Evolutionary conservation across 1,140 invertebrate species (phyloP).

Genomic region (Drosophila bipectinata): DNA sequence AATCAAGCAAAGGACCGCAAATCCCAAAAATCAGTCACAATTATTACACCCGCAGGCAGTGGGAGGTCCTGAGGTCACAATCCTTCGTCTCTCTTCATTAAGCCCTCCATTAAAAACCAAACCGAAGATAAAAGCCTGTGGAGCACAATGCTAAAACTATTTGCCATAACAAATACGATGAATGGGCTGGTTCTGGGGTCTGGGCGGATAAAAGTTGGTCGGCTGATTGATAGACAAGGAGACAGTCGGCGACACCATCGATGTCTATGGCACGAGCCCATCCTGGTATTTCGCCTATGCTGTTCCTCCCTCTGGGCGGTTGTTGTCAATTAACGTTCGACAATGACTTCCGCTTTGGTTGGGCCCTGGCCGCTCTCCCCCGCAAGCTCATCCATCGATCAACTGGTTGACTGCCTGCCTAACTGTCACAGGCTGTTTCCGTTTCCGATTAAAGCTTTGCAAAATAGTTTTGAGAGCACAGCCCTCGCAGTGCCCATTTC

Average conservation of each 20-base stretch:
- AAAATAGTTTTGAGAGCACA: conserved; percentile 72
- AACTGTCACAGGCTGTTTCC: conserved; percentile 76
- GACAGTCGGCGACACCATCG: conserved; percentile 71
- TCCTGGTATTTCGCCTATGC: conserved; percentile 33
- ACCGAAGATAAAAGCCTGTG: conserved; percentile 19
- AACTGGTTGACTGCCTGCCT: conserved; percentile 72
- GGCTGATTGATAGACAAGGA: conserved; percentile 75
- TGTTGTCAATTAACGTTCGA: conserved; percentile 82
- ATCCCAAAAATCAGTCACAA: conserved; percentile 69
- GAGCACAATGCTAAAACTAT: conserved; percentile 77
- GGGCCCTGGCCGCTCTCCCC: conserved; percentile 29
- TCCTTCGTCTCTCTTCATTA: conserved; percentile 54
- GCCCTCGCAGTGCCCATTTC: conserved; percentile 1
- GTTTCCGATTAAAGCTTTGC: conserved; percentile 78
- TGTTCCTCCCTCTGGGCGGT: conserved; percentile 5
- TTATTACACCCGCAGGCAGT: conserved; percentile 53
- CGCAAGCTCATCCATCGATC: conserved; percentile 67
- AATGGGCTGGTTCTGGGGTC: conserved; percentile 7
- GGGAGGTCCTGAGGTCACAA: conserved; percentile 22
- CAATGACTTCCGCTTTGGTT: conserved; percentile 82
- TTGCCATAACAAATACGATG: conserved; percentile 68
- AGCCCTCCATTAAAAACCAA: conserved; percentile 73
- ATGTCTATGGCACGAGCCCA: conserved; percentile 31
- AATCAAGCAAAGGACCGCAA: conserved; percentile 39
- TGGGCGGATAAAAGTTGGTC: conserved; percentile 43